Evolutionary conservation across 2,888 invertebrate species (phyloP).

Genomic region (Tipula lateralis): DNA sequence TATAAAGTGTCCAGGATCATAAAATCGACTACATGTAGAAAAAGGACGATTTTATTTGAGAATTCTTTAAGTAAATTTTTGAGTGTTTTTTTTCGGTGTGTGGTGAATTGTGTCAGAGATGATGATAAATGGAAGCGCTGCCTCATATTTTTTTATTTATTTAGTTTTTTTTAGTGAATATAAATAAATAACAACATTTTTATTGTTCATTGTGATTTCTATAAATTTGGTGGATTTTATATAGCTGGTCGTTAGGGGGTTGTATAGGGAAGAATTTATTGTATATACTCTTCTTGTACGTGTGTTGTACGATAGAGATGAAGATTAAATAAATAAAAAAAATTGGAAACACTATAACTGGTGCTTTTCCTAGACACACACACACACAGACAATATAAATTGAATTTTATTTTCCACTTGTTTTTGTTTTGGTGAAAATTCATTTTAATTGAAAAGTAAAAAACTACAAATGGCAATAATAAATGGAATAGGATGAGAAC

Average conservation of each 20-base stretch:
- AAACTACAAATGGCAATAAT: neutral
- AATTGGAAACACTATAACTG: neutral
- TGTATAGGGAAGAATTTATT: neutral
- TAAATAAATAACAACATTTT: neutral
- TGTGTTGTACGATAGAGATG: neutral
- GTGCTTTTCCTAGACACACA: neutral
- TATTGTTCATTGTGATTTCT: neutral
- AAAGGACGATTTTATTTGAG: neutral
- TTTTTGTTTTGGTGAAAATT: neutral
- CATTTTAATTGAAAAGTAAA: neutral
- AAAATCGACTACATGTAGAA: too few relatives aligned
- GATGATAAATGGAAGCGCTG: conserved; percentile 3
- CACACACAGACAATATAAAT: too few relatives aligned
- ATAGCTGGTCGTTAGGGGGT: neutral
- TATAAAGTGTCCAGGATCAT: neutral
- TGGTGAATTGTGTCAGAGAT: conserved; percentile 5
- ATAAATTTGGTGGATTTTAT: conserved; percentile 8
- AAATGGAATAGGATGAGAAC: neutral
- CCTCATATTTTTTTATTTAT: neutral
- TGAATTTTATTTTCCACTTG: neutral
- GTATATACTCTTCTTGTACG: neutral
- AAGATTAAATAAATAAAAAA: too few relatives aligned
- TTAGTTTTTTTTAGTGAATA: neutral
- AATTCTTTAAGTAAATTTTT: neutral
- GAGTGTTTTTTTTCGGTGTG: neutral